Evolutionary conservation across 2,888 invertebrate species (phyloP), one percentile per base, ranked within the genome.

Genomic region (Lasioglossum marginatum): DNA sequence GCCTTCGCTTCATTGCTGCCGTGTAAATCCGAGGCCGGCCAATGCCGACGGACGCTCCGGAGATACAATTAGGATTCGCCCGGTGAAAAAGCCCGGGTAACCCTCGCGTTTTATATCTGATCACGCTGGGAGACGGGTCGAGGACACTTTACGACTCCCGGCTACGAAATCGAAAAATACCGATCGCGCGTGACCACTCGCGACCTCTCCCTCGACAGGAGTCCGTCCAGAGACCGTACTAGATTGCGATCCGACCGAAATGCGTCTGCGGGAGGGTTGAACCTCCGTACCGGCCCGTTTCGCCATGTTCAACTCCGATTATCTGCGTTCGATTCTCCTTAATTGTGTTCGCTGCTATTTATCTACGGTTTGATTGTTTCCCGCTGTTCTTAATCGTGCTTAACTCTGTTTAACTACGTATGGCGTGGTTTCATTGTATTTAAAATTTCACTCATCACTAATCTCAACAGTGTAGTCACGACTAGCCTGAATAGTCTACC

Each of bases 41-140:
- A 10, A 52, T 23, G 52, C 52, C 3, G n/a, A 52, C 52, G 52
- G n/a, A 10, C 23, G n/a, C n/a, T 52, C 52, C n/a, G 52, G 52
- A 52, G 87, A 87, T 87, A 87, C 87, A 87, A 87, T 87, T 87
- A 87, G 86, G 86, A 86, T 87, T 81, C 73, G 80, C 52, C 73
- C 73, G 76, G 34, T 34, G 78, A 86, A 86, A 87, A 87, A 78
- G 63, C 37, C 34, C 4, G n/a, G 40, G 23, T n/a, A 34, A 34
- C 40, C 68, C 77, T 45, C 63, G 48, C 52, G 45, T 34, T 78
- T 63, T 23, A 52, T 87, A 87, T 87, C 86, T 85, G 86, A 87
- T 70, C 73, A 48, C 40, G 52, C 52, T 5, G 73, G n/a, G 60
- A 19, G 34, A 31, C 66, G 48, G 34, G 43, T 45, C 71, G 74